These are phyloP conservation scores for Ectobius pallidus DNA, from an alignment of 2,888 invertebrate species.

Conservation along the genomic window DNA sequence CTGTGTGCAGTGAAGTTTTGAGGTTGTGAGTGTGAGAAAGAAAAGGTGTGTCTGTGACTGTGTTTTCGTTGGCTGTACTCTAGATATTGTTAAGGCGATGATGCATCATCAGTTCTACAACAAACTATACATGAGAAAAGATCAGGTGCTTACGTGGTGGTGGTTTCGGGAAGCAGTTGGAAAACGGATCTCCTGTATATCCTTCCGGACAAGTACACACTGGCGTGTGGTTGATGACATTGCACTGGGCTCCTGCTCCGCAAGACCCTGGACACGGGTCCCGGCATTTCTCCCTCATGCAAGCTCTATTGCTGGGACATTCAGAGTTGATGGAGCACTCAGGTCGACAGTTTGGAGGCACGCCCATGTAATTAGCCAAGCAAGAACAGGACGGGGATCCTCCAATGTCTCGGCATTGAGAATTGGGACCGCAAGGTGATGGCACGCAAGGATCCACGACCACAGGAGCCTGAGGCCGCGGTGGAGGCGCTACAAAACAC, in stretches of 20 bases:
- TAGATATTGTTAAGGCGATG: not conserved
- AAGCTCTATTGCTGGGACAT: slow-evolving; percentile 73
- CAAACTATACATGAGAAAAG: not conserved
- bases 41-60: too few species aligned
- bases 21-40: too few species aligned
- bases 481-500: slow-evolving; percentile 64
- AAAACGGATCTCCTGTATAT: slow-evolving; percentile 77
- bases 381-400: slow-evolving; percentile 52
- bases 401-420: slow-evolving; percentile 47
- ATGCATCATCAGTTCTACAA: not conserved
- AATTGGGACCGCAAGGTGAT: slow-evolving; percentile 55
- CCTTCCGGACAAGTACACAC: slow-evolving; percentile 72
- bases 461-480: slow-evolving; percentile 44
- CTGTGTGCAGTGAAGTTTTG: too few species aligned
- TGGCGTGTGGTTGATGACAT: slow-evolving; percentile 53
- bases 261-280: slow-evolving; percentile 81
- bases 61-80: not conserved
- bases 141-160: slow-evolving; percentile 41
- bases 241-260: slow-evolving; percentile 73
- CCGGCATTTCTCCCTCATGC: slow-evolving; percentile 73
- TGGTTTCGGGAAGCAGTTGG: slow-evolving; percentile 54
- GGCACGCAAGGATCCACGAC: slow-evolving; percentile 57
- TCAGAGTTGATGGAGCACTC: slow-evolving; percentile 77
- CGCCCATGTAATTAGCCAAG: slow-evolving; percentile 51
- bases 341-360: slow-evolving; percentile 66